These are phyloP conservation scores for Gymnogyps californianus DNA, from an alignment of 2,113 vertebrate species.

Conservation along the genomic window DNA sequence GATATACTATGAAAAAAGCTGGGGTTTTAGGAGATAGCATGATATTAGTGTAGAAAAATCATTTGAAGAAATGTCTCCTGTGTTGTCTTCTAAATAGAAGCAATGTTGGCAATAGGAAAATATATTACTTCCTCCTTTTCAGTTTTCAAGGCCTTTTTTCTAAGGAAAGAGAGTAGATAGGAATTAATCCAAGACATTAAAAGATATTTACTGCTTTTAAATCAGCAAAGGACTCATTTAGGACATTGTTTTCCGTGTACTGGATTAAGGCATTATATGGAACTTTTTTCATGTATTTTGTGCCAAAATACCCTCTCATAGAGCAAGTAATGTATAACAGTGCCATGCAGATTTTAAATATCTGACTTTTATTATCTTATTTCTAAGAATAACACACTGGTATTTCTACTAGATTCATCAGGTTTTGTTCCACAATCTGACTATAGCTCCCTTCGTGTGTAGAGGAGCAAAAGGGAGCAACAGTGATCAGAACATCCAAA, in stretches of 20 bases:
- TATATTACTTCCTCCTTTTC: neutral
- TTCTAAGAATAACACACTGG: neutral
- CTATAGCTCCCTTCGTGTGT: neutral
- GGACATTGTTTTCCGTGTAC: neutral
- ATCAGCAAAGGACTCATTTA: neutral
- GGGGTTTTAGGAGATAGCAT: neutral
- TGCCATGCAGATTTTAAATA: neutral
- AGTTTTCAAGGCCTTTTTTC: neutral
- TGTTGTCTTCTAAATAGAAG: neutral
- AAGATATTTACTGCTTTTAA: conserved; percentile 22
- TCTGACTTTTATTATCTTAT: neutral
- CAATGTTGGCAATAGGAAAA: neutral
- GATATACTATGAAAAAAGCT: neutral
- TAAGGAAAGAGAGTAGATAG: neutral
- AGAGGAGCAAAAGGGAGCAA: neutral
- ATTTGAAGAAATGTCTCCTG: neutral
- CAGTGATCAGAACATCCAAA: neutral
- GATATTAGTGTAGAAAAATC: neutral
- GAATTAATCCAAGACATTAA: neutral
- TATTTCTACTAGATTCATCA: neutral
- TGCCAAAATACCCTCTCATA: neutral
- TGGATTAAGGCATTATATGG: neutral
- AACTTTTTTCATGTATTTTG: neutral
- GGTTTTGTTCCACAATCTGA: neutral
- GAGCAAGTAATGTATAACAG: neutral